Percentiles rank a stretch among this genome's conserved stretches.
Evolutionary conservation across 2,888 invertebrate genomes (phyloP).

Genomic region (Dasypogon diadema): DNA sequence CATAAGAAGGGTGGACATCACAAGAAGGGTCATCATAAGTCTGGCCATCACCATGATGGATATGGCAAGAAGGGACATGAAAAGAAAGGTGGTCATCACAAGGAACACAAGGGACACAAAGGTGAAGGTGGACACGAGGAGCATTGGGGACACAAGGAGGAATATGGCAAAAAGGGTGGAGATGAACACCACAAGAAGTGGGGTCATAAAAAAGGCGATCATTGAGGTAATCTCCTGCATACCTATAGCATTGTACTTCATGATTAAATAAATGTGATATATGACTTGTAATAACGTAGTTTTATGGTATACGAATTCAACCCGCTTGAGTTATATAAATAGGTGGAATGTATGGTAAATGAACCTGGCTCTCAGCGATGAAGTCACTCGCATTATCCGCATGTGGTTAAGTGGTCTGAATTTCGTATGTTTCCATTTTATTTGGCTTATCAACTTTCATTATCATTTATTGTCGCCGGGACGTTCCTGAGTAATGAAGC

Average conservation of each 20-base stretch:
- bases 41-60: constrained; percentile 80
- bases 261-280: constrained; percentile 55
- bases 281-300: constrained; percentile 42
- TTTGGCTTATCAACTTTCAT: constrained; percentile 29
- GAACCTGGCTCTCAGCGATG: constrained; percentile 4
- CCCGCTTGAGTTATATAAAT: constrained; percentile 11
- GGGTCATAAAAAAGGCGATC: constrained; percentile 58
- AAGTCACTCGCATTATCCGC: constrained; percentile 31
- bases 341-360: constrained; percentile 33
- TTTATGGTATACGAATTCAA: constrained; percentile 23
- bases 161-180: constrained; percentile 84
- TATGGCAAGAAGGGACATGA: constrained; percentile 85
- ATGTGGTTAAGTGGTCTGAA: constrained; percentile 14
- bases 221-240: constrained; percentile 61
- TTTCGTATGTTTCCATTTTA: constrained; percentile 16
- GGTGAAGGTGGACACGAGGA: constrained; percentile 81
- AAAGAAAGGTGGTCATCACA: constrained; percentile 84
- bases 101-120: constrained; percentile 84
- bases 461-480: constrained; percentile 28
- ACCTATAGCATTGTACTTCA: constrained; percentile 46
- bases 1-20: constrained; percentile 85
- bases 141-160: constrained; percentile 80
- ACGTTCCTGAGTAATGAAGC: constrained; percentile 6
- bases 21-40: constrained; percentile 85
- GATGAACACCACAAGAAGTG: constrained; percentile 84